A percentile compares a stretch with the other conserved stretches of the same genome.
Conservation (phyloP, 2,888 invertebrate species). For the Emmelina monodactyla region DNA sequence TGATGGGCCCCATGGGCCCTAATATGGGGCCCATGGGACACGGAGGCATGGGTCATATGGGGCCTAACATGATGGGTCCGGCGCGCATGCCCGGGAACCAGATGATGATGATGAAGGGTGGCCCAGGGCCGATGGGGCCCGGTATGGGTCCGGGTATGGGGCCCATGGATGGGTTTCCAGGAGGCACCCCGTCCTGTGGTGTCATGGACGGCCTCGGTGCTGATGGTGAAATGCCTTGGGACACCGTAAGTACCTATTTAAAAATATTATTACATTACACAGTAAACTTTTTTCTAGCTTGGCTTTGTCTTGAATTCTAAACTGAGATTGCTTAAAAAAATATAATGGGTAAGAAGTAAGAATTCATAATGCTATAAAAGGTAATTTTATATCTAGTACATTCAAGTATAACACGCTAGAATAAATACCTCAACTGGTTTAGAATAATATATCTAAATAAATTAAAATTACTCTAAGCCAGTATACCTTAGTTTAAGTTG, state of each 20-base stretch:
- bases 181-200: conserved; percentile 66
- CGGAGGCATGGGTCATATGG: conserved; percentile 60
- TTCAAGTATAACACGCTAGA: no score
- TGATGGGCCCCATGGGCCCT: conserved; percentile 61
- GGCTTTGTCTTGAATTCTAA: no score
- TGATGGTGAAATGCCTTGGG: conserved; percentile 68
- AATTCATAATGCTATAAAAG: no score
- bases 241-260: conserved; percentile 52
- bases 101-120: conserved; percentile 64
- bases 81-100: conserved; percentile 48
- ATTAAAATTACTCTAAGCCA: no score
- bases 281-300: background rate
- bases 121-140: conserved; percentile 49
- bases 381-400: no score
- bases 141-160: conserved; percentile 57
- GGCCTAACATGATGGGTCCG: conserved; percentile 54
- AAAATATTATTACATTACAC: background rate
- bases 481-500: no score
- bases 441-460: no score
- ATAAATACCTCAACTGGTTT: no score
- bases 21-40: conserved; percentile 53
- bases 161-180: conserved; percentile 64
- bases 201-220: conserved; percentile 68
- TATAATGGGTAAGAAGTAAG: no score
- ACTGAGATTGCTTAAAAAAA: no score